phyloP scores from a whole-genome alignment of 2,888 invertebrate species.

The Orthosia cruda region DNA sequence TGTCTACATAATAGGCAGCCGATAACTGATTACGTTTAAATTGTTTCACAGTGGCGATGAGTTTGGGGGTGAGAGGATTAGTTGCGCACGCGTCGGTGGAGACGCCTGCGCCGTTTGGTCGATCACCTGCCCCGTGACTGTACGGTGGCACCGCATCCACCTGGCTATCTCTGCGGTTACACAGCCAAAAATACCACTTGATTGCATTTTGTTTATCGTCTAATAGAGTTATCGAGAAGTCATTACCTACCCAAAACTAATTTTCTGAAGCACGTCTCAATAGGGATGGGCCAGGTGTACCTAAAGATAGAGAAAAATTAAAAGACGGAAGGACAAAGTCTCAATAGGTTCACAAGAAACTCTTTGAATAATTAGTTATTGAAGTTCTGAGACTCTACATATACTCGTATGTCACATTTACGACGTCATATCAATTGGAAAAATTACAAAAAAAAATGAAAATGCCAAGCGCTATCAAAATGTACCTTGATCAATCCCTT shows the following conservation, averaged over 20 bases:
- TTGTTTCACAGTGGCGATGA: slow-evolving; percentile 76
- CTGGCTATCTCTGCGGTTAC: slow-evolving; percentile 79
- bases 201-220: slow-evolving; percentile 49
- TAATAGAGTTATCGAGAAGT: slow-evolving; percentile 24
- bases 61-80: slow-evolving; percentile 81
- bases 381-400: neutral
- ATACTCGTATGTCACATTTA: no score
- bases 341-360: neutral
- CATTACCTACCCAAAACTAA: slow-evolving; percentile 9
- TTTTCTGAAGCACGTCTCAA: neutral
- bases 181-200: slow-evolving; percentile 64
- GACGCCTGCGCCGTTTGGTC: slow-evolving; percentile 76
- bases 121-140: slow-evolving; percentile 82
- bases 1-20: slow-evolving; percentile 75
- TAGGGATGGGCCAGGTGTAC: neutral
- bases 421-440: no score
- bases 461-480: no score
- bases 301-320: no score
- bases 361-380: neutral
- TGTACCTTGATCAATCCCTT: no score
- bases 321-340: neutral
- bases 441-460: no score
- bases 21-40: slow-evolving; percentile 74
- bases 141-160: slow-evolving; percentile 71
- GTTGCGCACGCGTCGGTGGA: slow-evolving; percentile 87